Percentiles rank a stretch among this genome's conserved stretches.
Evolutionary conservation across 1,140 invertebrate species (phyloP).

Genomic region (Chlorops oryzae): DNA sequence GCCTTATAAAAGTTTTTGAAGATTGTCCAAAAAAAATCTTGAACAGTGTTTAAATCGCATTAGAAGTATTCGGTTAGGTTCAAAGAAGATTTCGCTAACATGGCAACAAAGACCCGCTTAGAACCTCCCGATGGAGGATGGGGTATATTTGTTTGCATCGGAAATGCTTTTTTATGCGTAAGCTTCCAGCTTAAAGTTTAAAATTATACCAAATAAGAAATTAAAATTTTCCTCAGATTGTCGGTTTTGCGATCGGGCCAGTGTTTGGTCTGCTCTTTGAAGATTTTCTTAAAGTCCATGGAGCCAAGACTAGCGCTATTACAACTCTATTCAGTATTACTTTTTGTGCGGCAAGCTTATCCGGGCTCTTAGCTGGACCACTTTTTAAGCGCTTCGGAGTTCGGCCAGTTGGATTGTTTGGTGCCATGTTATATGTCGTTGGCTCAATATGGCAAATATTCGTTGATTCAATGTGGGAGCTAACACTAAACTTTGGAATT

Average conservation of each 20-base stretch:
- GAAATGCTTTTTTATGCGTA: conserved; percentile 55
- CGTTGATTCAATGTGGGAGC: conserved; percentile 49
- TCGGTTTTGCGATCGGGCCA: conserved; percentile 53
- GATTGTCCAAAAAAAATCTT: too few relatives aligned
- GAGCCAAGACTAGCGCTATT: conserved; percentile 55
- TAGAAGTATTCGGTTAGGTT: too few relatives aligned
- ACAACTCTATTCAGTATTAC: conserved; percentile 56
- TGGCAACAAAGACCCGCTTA: too few relatives aligned
- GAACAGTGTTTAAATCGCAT: too few relatives aligned
- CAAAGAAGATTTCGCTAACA: too few relatives aligned
- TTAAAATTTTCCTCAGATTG: conserved; percentile 42
- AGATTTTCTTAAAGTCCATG: conserved; percentile 56
- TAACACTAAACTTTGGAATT: conserved; percentile 54
- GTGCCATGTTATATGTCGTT: conserved; percentile 50
- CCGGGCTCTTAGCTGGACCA: conserved; percentile 53
- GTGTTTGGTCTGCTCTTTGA: conserved; percentile 62
- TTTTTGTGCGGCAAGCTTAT: conserved; percentile 55
- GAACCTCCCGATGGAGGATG: conserved; percentile 62
- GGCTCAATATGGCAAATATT: conserved; percentile 54
- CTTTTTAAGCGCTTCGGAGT: conserved; percentile 51
- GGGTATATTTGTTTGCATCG: conserved; percentile 58
- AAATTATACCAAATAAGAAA: neutral
- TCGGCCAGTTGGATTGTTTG: conserved; percentile 54
- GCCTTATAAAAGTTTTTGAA: too few relatives aligned
- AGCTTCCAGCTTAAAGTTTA: conserved; percentile 41